Conservation (phyloP, 2,797 vertebrate species). For the Pelobates cultripes region DNA sequence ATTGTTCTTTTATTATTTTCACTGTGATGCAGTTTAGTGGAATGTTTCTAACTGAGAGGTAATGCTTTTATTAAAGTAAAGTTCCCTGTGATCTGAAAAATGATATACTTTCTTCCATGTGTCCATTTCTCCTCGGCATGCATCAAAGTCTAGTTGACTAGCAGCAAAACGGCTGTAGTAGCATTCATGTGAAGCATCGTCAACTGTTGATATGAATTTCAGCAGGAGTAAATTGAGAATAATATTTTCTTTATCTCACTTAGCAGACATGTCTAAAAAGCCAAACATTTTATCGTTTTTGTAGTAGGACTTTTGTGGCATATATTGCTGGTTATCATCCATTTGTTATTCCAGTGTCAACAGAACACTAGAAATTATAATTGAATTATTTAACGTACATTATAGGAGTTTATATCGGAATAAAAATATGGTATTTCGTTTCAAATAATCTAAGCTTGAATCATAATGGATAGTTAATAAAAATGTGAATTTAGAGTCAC, state of each 20-base stretch:
- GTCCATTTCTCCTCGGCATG: not conserved
- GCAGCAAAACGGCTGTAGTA: not conserved
- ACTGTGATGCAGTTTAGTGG: not conserved
- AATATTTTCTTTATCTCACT: constrained; percentile 38
- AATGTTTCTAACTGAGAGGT: constrained; percentile 7
- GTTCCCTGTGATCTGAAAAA: not conserved
- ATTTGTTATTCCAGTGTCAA: not conserved
- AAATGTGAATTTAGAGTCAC: not conserved
- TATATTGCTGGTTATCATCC: not conserved
- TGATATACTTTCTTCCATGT: not conserved
- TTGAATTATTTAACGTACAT: not conserved
- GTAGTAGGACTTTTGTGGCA: not conserved
- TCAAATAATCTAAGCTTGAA: not conserved
- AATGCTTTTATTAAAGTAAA: not conserved
- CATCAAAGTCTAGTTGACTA: constrained; percentile 5
- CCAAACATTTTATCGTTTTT: constrained; percentile 11
- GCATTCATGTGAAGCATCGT: constrained; percentile 13
- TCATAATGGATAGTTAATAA: not conserved
- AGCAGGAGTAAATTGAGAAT: constrained; percentile 3
- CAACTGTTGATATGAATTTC: constrained; percentile 31
- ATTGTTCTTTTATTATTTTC: not conserved
- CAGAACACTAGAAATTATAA: not conserved
- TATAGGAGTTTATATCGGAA: not conserved
- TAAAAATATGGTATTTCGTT: not conserved
- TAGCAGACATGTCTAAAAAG: constrained; percentile 34